Base-by-base conservation (phyloP, 2,888 invertebrate genomes). In the Spisula subtruncata region DNA sequence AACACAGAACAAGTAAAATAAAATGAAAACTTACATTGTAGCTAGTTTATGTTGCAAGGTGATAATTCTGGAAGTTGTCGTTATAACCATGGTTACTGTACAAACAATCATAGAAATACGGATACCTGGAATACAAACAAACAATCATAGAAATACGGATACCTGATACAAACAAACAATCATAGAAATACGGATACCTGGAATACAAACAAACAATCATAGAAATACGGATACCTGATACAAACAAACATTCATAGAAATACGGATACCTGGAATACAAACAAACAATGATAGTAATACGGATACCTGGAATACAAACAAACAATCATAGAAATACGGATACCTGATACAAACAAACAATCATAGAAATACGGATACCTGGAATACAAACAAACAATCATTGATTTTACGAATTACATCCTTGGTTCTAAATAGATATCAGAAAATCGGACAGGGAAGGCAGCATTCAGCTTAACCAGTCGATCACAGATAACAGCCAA, bases 161-260 rank as follows among this genome's bases (percentile, higher is more conserved):
- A n/a, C n/a, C n/a, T n/a, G n/a, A n/a, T n/a, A n/a, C n/a, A n/a
- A n/a, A 60, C 87, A 85, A n/a, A 86, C 56, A 25, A 90, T 66
- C 60, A 85, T 81, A 14, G 90, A 66, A 8, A 85, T 29, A 18
- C 90, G 85, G 46, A 87, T 83, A 85, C 88, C 80, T 88, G 81
- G 10, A 81, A 60, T 2, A 18, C 18, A 54, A 66, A 25, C 51
- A 51, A 51, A n/a, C n/a, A n/a, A n/a, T n/a, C n/a, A n/a, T n/a
- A n/a, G n/a, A n/a, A n/a, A n/a, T n/a, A n/a, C n/a, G n/a, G n/a
- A n/a, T n/a, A n/a, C n/a, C n/a, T n/a, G n/a, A n/a, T n/a, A n/a
- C n/a, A n/a, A n/a, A 60, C 87, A 85, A n/a, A 86, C 56, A 25
- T 87, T 66, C 60, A 85, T 81, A 14, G 90, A 66, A 8, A 85